Evolutionary conservation across 2,888 invertebrate genomes (phyloP), one percentile per base, ranked within the genome.

Genomic region (Tipula lateralis): DNA sequence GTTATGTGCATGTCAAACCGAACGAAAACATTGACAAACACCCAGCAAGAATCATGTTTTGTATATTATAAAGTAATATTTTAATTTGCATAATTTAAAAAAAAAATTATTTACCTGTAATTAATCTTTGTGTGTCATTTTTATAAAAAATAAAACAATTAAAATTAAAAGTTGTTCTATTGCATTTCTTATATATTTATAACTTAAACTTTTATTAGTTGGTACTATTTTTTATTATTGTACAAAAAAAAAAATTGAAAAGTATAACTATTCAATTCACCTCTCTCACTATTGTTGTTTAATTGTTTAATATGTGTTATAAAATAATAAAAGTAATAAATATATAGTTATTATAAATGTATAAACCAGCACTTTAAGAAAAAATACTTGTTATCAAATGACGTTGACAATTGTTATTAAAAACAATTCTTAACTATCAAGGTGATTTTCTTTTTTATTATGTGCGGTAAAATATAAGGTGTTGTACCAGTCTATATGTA

Each of bases 111-210:
- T 66, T 66, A 66, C 66, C 66, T 66, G 66, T 66, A 66, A 66
- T 66, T 66, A 66, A 66, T 66, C 66, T 66, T 66, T 66, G 19
- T 66, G 24, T 66, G 66, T 66, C 66, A 66, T 66, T 66, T 66
- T 7, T n/a, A n/a, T 39, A 39, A 44, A 44, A 44, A n/a, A 44
- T n/a, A n/a, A 36, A 2, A 36, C 9, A 36, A 50, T 19, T 16
- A 50, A 50, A 66, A 66, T 24, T 66, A 66, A 66, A 66, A 66
- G 24, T 66, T 66, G 66, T 66, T 66, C 24, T 66, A 12, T 66
- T 66, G 66, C 66, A 66, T 66, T 66, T 66, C 66, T 66, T 66
- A 66, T 39, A 6, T 39, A 44, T n/a, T 12, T 36, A 36, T 12
- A 36, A 36, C 36, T n/a, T n/a, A 9, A 36, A 24, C 24, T 66